Conservation (phyloP, 2,888 invertebrate species). For the Lamellibrachia satsuma region DNA sequence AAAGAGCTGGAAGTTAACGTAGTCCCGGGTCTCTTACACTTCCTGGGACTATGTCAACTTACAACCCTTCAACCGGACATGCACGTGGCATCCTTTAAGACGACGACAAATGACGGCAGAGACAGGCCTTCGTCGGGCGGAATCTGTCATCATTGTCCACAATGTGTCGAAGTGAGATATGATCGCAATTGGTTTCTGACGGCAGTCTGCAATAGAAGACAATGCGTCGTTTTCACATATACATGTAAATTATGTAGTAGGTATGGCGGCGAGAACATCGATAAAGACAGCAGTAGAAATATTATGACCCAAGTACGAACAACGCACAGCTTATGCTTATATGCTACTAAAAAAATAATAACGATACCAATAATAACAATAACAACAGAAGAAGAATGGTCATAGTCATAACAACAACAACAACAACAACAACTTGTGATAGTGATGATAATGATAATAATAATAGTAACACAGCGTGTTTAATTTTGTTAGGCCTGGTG, state of each 20-base stretch:
- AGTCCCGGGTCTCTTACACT: conserved; percentile 34
- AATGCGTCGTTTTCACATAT: not conserved
- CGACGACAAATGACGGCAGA: not conserved
- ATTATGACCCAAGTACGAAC: not conserved
- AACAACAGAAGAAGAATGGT: not conserved
- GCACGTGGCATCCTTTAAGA: not conserved
- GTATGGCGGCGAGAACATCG: not conserved
- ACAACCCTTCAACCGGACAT: conserved; percentile 33
- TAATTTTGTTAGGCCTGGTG: not conserved
- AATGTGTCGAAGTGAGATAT: conserved; percentile 23
- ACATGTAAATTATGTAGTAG: not conserved
- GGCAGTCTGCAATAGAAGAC: not conserved
- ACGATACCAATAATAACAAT: not conserved
- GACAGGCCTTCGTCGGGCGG: not conserved
- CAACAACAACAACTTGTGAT: not conserved
- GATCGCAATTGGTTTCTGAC: not conserved
- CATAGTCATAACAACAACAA: not conserved
- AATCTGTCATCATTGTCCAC: conserved; percentile 14
- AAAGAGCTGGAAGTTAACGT: conserved; percentile 40
- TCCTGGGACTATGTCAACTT: conserved; percentile 42
- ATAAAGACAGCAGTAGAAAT: not conserved
- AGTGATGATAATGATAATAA: not conserved
- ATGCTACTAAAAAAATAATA: not conserved
- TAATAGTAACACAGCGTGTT: not conserved
- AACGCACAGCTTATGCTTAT: not conserved